A percentile compares a stretch with the other conserved stretches of the same genome.
These are phyloP conservation scores for Ennomos fuscantarius DNA, from an alignment of 2,888 invertebrate species.

Conservation along the genomic window DNA sequence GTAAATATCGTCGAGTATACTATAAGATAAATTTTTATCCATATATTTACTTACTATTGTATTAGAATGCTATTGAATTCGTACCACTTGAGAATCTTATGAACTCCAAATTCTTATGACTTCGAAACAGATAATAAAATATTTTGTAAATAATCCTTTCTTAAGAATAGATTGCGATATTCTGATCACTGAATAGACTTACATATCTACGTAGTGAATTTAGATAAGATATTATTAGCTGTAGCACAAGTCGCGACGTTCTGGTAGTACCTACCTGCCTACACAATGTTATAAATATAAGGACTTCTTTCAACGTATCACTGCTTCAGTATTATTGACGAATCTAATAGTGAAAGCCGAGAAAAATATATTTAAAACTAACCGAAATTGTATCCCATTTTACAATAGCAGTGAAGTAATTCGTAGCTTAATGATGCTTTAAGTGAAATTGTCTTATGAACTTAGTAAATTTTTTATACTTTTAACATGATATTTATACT, in stretches of 20 bases:
- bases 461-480: constrained; percentile 75
- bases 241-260: constrained; percentile 39
- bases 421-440: constrained; percentile 80
- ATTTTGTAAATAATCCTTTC: constrained; percentile 79
- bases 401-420: constrained; percentile 49
- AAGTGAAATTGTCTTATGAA: constrained; percentile 82
- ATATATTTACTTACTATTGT: constrained; percentile 76
- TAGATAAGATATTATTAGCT: constrained; percentile 32
- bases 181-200: constrained; percentile 60
- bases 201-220: constrained; percentile 53
- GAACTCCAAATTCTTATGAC: constrained; percentile 84
- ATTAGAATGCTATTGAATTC: constrained; percentile 75
- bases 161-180: constrained; percentile 66
- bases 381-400: constrained; percentile 12
- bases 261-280: constrained; percentile 31
- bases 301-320: constrained; percentile 4
- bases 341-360: constrained; percentile 3
- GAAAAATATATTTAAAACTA: constrained; percentile 12
- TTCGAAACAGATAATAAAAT: constrained; percentile 74
- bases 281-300: neutral
- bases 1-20: constrained; percentile 67
- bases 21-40: constrained; percentile 76
- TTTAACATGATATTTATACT: constrained; percentile 72
- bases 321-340: constrained; percentile 2
- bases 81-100: constrained; percentile 81